A percentile compares a stretch with the other conserved stretches of the same genome.
These are phyloP conservation scores for Glaucopsyche alexis DNA, from an alignment of 2,888 invertebrate genomes.

Conservation along the genomic window DNA sequence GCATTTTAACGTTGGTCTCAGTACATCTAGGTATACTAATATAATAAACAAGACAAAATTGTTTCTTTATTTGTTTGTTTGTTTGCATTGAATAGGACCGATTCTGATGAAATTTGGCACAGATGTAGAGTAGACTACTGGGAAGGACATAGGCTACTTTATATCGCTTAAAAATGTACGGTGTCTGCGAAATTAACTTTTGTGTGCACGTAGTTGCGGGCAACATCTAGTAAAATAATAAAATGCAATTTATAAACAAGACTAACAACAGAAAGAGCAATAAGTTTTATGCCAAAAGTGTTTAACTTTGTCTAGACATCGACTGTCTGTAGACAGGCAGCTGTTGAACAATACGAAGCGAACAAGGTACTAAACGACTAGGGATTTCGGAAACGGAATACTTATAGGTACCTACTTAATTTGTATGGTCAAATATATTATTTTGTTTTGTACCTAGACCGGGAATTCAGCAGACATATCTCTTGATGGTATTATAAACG, in stretches of 20 bases:
- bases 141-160: too few relatives aligned
- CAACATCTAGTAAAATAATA: not conserved
- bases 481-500: too few relatives aligned
- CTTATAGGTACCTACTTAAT: not conserved
- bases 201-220: too few relatives aligned
- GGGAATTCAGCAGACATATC: not conserved
- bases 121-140: too few relatives aligned
- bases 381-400: not conserved
- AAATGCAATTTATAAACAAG: not conserved
- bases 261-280: slow-evolving; percentile 1
- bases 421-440: not conserved
- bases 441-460: too few relatives aligned
- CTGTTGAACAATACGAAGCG: not conserved
- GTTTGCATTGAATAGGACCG: too few relatives aligned
- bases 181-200: too few relatives aligned
- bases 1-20: not conserved
- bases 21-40: too few relatives aligned
- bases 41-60: too few relatives aligned
- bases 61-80: too few relatives aligned
- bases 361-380: not conserved
- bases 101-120: too few relatives aligned
- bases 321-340: slow-evolving; percentile 1
- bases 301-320: slow-evolving; percentile 1
- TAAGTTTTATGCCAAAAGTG: slow-evolving; percentile 10
- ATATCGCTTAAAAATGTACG: too few relatives aligned